These are phyloP conservation scores for Eupithecia vulgata DNA, from an alignment of 2,888 invertebrate species.

Conservation along the genomic window DNA sequence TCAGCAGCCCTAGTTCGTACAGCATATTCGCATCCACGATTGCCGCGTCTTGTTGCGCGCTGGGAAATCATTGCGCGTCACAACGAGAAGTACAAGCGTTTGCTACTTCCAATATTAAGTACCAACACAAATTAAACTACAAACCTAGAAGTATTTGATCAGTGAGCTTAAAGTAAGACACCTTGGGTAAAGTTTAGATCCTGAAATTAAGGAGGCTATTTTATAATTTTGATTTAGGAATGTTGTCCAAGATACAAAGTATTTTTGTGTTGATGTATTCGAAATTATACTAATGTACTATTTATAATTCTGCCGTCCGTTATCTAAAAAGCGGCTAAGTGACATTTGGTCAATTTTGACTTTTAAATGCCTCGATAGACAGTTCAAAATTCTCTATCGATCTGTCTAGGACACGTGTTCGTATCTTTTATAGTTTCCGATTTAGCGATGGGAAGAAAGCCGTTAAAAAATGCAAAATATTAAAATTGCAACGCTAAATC, in stretches of 20 bases:
- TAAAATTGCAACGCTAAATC: no score
- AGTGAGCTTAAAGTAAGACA: background rate
- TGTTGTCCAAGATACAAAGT: background rate
- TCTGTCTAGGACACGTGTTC: no score
- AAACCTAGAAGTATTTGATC: background rate
- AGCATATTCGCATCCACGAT: conserved; percentile 20
- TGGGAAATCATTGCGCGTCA: conserved; percentile 37
- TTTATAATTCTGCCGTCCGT: no score
- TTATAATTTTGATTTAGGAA: background rate
- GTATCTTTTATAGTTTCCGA: no score
- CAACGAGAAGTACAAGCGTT: conserved; percentile 16
- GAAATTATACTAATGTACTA: no score
- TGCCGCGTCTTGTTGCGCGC: conserved; percentile 30
- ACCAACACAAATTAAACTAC: background rate
- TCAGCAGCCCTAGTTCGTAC: conserved; percentile 40
- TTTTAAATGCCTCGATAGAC: no score
- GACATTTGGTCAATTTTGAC: no score
- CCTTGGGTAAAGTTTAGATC: background rate
- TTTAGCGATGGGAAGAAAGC: no score
- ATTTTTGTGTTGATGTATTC: background rate
- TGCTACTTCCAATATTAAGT: conserved; percentile 15
- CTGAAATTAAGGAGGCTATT: background rate
- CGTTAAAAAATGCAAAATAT: no score
- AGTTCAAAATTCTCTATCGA: no score
- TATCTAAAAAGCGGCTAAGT: no score